These are phyloP conservation scores for Andinoacara biseriatus DNA, from an alignment of 2,113 vertebrate species.

Conservation along the genomic window DNA sequence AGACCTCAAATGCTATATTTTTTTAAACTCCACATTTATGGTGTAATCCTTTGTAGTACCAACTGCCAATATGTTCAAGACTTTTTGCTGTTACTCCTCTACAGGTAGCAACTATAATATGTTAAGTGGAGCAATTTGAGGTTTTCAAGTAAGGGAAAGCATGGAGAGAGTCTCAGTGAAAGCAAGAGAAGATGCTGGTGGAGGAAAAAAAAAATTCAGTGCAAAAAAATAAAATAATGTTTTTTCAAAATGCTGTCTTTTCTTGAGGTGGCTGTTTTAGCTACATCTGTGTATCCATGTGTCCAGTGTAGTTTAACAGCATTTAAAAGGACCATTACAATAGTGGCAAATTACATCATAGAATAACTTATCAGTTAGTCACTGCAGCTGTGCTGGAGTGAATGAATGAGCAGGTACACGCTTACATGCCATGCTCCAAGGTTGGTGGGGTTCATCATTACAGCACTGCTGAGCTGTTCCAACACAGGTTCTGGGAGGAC, in stretches of 20 bases:
- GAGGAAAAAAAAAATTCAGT: neutral
- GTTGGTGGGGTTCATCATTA: constrained; percentile 86
- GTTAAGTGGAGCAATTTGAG: neutral
- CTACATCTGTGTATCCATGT: neutral
- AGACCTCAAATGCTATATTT: neutral
- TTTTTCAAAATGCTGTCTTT: neutral
- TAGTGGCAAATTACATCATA: neutral
- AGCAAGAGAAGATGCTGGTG: neutral
- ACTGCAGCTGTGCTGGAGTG: neutral
- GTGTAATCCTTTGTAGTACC: neutral
- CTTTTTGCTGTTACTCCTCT: neutral
- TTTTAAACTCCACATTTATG: neutral
- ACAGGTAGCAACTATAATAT: constrained; percentile 10
- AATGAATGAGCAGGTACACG: constrained; percentile 9
- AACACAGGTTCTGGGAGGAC: constrained; percentile 84
- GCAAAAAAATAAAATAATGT: neutral
- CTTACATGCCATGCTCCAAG: constrained; percentile 92
- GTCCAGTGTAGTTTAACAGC: neutral
- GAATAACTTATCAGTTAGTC: neutral
- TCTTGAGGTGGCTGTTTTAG: neutral
- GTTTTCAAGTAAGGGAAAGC: neutral
- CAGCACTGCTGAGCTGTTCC: constrained; percentile 87
- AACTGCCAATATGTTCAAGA: neutral
- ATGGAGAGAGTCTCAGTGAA: neutral
- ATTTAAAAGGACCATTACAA: neutral